These are phyloP conservation scores for Gymnothorax reevesii DNA, from an alignment of 2,797 vertebrate species.

Conservation along the genomic window DNA sequence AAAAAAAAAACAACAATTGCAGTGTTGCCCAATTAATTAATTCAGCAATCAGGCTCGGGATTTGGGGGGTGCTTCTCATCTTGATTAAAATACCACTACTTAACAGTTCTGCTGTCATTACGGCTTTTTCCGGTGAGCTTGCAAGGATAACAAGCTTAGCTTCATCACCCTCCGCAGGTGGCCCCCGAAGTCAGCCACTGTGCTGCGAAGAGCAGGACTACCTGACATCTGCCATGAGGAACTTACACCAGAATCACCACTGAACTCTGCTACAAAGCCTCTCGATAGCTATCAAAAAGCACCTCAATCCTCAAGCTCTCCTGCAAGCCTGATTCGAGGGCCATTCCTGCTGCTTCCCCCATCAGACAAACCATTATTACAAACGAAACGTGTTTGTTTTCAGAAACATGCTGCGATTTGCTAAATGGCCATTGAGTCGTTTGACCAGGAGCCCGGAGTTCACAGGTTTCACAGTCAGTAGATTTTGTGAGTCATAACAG, in stretches of 20 bases:
- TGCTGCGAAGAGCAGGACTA: slow-evolving; percentile 29
- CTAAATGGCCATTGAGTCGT: background rate
- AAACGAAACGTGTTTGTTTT: background rate
- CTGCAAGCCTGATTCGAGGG: background rate
- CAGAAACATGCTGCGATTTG: background rate
- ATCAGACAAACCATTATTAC: background rate
- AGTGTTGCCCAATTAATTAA: slow-evolving; percentile 40
- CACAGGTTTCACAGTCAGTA: background rate
- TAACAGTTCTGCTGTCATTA: slow-evolving; percentile 32
- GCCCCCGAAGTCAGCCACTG: slow-evolving; percentile 48
- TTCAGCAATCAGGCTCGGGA: slow-evolving; percentile 30
- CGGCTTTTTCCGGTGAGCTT: slow-evolving; percentile 33
- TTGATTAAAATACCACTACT: slow-evolving; percentile 13
- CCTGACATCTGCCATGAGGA: slow-evolving; percentile 39
- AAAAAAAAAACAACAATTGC: background rate
- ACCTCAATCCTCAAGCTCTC: background rate
- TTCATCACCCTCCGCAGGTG: background rate
- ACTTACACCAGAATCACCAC: background rate
- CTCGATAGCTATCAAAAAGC: background rate
- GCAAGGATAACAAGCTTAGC: slow-evolving; percentile 44
- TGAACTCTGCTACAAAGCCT: too few relatives aligned
- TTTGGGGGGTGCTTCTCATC: slow-evolving; percentile 14
- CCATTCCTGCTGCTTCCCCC: background rate
- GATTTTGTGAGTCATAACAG: background rate
- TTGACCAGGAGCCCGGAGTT: background rate